Evolutionary conservation across 2,113 vertebrate species (phyloP), one percentile per base, ranked within the genome.

Genomic region (Cinclus mexicanus): DNA sequence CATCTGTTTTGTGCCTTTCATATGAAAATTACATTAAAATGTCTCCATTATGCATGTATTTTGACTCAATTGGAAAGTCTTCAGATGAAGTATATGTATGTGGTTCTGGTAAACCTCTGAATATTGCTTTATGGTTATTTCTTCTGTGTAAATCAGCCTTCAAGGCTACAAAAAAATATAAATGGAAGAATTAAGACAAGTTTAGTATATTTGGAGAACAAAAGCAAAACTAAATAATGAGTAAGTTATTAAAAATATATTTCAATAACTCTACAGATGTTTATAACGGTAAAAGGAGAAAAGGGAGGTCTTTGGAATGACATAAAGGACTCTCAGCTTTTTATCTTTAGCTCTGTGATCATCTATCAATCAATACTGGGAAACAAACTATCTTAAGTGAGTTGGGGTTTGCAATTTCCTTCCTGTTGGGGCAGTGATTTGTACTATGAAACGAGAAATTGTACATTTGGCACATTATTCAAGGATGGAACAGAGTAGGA

Each of bases 1-100:
- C 41, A 78, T 92, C n/a, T 87, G 19, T 81, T 35, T 42, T 76
- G 31, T 37, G n/a, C 10, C 68, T 93, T 93, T 96, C 74, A 87
- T 90, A 69, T 76, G 83, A 94, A 94, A 93, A 92, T 71, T 41
- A 39, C 24, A 14, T 22, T 78, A 39, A 46, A 95, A 71, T 79
- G 13, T 75, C 53, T 83, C n/a, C 29, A 65, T 84, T 90, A 44
- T 41, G 46, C 26, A 46, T 90, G 59, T n/a, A 61, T 91, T 87
- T 89, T 64, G 25, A 71, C 41, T 87, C 41, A 90, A 28, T 87
- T 87, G 56, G 50, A 81, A 91, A 84, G 28, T 63, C 69, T 89
- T 87, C 49, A 53, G 16, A 56, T 50, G n/a, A 14, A 74, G 23
- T 52, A 70, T 93, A 96, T 93, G 78, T 89, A 95, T 92, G 21